Evolutionary conservation across 2,113 vertebrate species (phyloP).

Genomic region (Origma solitaria): DNA sequence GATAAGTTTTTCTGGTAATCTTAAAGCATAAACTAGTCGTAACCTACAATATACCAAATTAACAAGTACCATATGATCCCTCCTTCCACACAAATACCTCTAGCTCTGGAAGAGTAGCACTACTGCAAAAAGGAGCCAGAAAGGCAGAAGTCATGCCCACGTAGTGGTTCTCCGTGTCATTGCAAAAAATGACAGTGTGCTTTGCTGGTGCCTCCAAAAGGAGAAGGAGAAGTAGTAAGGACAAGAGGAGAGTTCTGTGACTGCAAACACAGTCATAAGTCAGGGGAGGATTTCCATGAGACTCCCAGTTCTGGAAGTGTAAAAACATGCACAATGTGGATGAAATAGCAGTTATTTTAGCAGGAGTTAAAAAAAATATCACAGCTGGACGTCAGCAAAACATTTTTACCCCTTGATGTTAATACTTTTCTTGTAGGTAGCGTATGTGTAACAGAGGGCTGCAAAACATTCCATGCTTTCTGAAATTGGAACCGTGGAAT

Average conservation of each 20-base stretch:
- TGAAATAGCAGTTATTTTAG: not conserved
- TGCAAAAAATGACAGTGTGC: not conserved
- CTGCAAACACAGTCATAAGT: not conserved
- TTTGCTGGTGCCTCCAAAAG: not conserved
- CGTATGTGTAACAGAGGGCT: not conserved
- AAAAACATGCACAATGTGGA: not conserved
- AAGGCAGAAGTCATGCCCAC: not conserved
- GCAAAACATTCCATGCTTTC: not conserved
- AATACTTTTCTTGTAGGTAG: not conserved
- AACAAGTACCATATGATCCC: accelerated
- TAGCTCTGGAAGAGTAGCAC: not conserved
- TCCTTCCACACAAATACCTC: not conserved
- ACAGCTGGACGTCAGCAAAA: not conserved
- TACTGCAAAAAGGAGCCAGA: not conserved
- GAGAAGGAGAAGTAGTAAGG: not conserved
- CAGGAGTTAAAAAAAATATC: not conserved
- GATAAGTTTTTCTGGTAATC: not conserved
- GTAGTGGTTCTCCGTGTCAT: not conserved
- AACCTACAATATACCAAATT: not conserved
- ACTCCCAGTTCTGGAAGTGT: not conserved
- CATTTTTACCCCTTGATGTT: not conserved
- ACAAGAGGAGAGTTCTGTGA: not conserved
- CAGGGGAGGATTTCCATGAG: not conserved
- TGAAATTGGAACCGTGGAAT: not conserved
- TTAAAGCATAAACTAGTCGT: not conserved